phyloP scores from a whole-genome alignment of 2,113 vertebrate species.

The Cynocephalus volans region DNA sequence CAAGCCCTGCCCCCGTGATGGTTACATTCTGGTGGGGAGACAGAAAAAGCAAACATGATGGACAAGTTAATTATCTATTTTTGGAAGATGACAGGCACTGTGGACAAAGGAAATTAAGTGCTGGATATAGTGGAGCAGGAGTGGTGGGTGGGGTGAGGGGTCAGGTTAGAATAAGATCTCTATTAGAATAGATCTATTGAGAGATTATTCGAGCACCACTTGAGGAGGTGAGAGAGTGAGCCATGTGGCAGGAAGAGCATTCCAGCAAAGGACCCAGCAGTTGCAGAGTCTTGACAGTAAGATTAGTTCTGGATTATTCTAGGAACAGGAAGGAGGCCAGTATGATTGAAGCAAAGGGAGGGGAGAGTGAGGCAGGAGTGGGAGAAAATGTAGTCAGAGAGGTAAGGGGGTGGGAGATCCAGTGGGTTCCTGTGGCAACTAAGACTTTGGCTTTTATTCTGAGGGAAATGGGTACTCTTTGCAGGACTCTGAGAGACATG shows the following conservation, averaged over 20 bases:
- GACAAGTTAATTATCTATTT: neutral
- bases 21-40: neutral
- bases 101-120: neutral
- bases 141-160: accelerated
- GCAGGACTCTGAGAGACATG: neutral
- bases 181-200: neutral
- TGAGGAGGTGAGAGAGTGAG: neutral
- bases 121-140: neutral
- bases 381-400: neutral
- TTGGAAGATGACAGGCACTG: neutral
- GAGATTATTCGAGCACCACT: neutral
- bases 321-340: neutral
- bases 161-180: neutral
- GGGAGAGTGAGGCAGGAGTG: neutral
- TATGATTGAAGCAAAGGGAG: neutral
- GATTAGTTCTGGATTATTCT: neutral
- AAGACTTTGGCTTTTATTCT: slow-evolving; percentile 12
- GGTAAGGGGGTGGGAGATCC: neutral
- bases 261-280: neutral
- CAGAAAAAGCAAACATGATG: neutral
- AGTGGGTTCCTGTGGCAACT: neutral
- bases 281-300: neutral
- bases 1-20: neutral
- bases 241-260: neutral
- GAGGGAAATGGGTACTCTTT: neutral